phyloP scores from a whole-genome alignment of 2,888 invertebrate species.

The Tanypteryx hageni region DNA sequence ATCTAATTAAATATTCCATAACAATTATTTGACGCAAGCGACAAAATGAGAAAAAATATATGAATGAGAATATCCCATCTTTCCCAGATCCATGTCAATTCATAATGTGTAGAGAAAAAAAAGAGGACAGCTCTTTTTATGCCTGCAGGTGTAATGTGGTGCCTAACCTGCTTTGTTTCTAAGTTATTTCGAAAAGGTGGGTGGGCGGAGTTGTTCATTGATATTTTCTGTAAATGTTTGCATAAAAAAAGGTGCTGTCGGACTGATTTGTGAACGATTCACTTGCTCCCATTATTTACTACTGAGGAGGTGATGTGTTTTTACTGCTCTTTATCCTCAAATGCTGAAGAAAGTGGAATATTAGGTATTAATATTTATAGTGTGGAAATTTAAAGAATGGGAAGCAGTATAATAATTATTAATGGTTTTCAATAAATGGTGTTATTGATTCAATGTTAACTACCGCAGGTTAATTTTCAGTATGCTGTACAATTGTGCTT shows the following conservation, averaged over 20 bases:
- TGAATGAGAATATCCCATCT: conserved; percentile 47
- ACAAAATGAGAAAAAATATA: conserved; percentile 29
- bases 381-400: conserved; percentile 61
- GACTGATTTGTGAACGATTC: conserved; percentile 63
- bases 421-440: conserved; percentile 65
- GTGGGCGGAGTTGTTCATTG: conserved; percentile 54
- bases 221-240: conserved; percentile 66
- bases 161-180: conserved; percentile 62
- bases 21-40: conserved; percentile 45
- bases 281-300: conserved; percentile 52
- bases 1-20: not conserved
- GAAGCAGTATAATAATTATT: conserved; percentile 64
- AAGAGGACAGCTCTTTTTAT: conserved; percentile 55
- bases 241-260: conserved; percentile 64
- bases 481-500: conserved; percentile 65
- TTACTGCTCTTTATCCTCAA: conserved; percentile 61
- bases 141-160: conserved; percentile 58
- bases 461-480: conserved; percentile 65
- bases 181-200: conserved; percentile 60
- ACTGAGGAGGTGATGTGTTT: conserved; percentile 50
- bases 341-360: conserved; percentile 60
- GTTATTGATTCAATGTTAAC: conserved; percentile 65
- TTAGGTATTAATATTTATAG: conserved; percentile 58
- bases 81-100: conserved; percentile 63
- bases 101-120: conserved; percentile 53